Conservation (phyloP, 1,140 invertebrate species). For the Papilio glaucus region DNA sequence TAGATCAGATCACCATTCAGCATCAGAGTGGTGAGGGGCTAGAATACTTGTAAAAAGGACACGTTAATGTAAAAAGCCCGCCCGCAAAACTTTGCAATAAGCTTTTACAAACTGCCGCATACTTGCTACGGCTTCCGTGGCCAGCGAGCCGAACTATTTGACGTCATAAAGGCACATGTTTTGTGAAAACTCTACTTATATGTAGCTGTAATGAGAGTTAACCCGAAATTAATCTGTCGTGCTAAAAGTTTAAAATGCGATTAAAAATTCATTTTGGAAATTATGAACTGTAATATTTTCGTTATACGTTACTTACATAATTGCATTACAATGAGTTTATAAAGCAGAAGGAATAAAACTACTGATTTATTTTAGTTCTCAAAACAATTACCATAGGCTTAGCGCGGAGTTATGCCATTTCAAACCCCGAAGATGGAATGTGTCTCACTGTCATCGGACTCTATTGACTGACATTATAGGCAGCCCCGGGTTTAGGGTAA, state of each 20-base stretch:
- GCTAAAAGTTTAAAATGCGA: slow-evolving; percentile 9
- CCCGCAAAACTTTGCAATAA: slow-evolving; percentile 13
- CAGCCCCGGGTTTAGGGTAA: too few relatives aligned
- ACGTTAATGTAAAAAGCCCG: neutral
- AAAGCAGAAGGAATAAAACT: neutral
- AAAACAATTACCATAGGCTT: too few relatives aligned
- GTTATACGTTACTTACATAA: neutral
- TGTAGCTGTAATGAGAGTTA: slow-evolving; percentile 8
- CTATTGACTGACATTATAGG: too few relatives aligned
- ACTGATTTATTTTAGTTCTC: neutral
- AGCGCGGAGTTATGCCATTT: too few relatives aligned
- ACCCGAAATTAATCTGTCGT: slow-evolving; percentile 20
- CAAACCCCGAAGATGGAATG: too few relatives aligned
- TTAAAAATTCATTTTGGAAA: neutral
- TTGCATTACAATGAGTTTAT: neutral
- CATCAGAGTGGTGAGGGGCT: too few relatives aligned
- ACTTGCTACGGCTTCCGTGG: slow-evolving; percentile 27
- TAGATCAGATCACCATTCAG: too few relatives aligned
- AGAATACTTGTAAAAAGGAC: too few relatives aligned
- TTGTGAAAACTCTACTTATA: slow-evolving; percentile 16
- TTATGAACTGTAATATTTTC: neutral
- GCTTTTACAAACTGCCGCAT: slow-evolving; percentile 29
- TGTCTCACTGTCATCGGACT: too few relatives aligned
- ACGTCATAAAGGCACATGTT: slow-evolving; percentile 32
- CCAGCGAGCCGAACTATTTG: neutral